phyloP scores from a whole-genome alignment of 1,140 invertebrate species.

The Caerostris extrusa region DNA sequence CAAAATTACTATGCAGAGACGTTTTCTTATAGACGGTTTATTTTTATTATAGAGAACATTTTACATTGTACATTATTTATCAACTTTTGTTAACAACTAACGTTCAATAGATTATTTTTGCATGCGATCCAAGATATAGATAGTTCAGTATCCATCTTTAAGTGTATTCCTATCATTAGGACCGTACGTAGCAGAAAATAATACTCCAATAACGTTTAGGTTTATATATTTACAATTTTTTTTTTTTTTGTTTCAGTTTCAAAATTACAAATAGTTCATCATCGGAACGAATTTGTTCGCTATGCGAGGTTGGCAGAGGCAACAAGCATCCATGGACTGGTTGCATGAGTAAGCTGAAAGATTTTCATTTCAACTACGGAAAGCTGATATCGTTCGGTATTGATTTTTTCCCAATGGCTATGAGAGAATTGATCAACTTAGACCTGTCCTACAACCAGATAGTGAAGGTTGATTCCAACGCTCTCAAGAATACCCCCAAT shows the following conservation, averaged over 20 bases:
- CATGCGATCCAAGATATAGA: too few species aligned
- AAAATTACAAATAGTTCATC: slow-evolving; percentile 27
- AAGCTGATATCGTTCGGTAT: background rate
- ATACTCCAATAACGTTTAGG: background rate
- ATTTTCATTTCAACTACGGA: slow-evolving; percentile 34
- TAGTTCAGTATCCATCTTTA: too few species aligned
- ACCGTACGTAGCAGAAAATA: too few species aligned
- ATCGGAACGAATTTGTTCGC: background rate
- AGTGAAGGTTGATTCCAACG: slow-evolving; percentile 12
- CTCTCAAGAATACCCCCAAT: background rate
- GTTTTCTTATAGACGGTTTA: too few species aligned
- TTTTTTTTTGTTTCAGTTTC: background rate
- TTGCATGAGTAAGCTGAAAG: slow-evolving; percentile 38
- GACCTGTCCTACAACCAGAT: slow-evolving; percentile 47
- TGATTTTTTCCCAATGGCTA: slow-evolving; percentile 33
- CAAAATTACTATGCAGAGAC: too few species aligned
- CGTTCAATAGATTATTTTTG: too few species aligned
- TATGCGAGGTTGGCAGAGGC: slow-evolving; percentile 33
- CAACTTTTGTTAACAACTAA: too few species aligned
- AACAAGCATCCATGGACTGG: slow-evolving; percentile 40
- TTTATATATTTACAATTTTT: background rate
- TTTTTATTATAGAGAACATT: too few species aligned
- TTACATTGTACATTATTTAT: too few species aligned
- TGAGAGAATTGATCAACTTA: background rate
- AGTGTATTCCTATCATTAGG: too few species aligned